phyloP scores from a whole-genome alignment of 2,888 invertebrate genomes.

The Brassicogethes aeneus region DNA sequence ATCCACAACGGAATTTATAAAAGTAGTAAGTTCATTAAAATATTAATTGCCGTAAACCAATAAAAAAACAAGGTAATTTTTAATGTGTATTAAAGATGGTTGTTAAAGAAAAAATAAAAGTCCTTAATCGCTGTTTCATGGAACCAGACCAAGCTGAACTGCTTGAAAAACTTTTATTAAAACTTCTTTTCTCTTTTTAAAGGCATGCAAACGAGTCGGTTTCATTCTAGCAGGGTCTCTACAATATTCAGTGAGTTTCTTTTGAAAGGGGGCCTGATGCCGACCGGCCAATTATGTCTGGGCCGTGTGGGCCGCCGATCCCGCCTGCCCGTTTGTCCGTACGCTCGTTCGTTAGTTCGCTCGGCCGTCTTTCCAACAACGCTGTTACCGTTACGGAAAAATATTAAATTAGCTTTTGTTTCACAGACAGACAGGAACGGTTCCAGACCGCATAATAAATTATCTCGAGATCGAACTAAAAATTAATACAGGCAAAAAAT shows the following conservation, averaged over 20 bases:
- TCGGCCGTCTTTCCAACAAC: conserved; percentile 1
- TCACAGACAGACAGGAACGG: background rate
- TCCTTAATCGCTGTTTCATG: too few species aligned
- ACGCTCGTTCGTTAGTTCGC: conserved; percentile 10
- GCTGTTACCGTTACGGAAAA: conserved; percentile 32
- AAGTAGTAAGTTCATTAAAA: too few species aligned
- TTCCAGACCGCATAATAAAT: background rate
- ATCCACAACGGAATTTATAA: too few species aligned
- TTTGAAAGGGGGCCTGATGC: conserved; percentile 31
- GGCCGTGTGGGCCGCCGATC: conserved; percentile 36
- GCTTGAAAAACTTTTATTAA: too few species aligned
- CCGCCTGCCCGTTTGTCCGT: too few species aligned
- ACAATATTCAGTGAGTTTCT: conserved; percentile 27
- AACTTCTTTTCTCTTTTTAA: too few species aligned
- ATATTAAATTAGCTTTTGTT: conserved; percentile 30
- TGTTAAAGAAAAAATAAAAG: too few species aligned
- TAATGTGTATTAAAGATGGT: too few species aligned
- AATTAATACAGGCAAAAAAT: too few species aligned
- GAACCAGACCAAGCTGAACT: too few species aligned
- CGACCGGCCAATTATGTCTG: conserved; percentile 41
- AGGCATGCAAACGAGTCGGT: background rate
- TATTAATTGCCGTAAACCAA: too few species aligned
- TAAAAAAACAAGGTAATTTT: too few species aligned
- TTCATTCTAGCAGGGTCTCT: conserved; percentile 24
- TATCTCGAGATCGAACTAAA: background rate